Percentiles rank a stretch among this genome's conserved stretches.
phyloP scores from a whole-genome alignment of 2,888 invertebrate genomes.

The Gymnoscelis rufifasciata region DNA sequence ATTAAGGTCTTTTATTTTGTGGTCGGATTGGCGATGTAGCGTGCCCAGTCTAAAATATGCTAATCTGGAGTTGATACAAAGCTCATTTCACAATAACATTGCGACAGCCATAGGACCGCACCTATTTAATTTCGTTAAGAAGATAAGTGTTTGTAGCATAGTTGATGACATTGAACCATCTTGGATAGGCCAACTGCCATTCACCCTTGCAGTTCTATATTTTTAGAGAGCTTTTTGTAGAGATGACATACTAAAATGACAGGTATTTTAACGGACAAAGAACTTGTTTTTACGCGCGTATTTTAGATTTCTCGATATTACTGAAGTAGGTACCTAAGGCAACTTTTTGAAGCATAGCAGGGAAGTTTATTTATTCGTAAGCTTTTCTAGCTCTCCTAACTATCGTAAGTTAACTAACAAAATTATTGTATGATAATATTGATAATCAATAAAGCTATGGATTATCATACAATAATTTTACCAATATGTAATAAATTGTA shows the following conservation, averaged over 20 bases:
- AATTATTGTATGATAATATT: too few relatives aligned
- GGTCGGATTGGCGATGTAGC: conserved; percentile 40
- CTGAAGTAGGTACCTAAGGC: too few relatives aligned
- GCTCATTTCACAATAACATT: conserved; percentile 41
- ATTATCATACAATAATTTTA: too few relatives aligned
- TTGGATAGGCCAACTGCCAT: conserved; percentile 23
- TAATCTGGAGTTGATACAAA: conserved; percentile 39
- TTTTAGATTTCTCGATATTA: conserved; percentile 1
- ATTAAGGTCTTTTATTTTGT: conserved; percentile 35
- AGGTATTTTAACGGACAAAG: conserved; percentile 11
- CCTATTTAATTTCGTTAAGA: conserved; percentile 38
- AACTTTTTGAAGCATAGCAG: too few relatives aligned
- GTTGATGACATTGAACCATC: conserved; percentile 41
- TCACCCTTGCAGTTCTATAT: conserved; percentile 15
- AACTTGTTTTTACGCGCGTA: conserved; percentile 10
- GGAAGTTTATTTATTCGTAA: too few relatives aligned
- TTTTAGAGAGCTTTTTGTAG: conserved; percentile 13
- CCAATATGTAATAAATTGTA: too few relatives aligned
- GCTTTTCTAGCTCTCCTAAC: too few relatives aligned
- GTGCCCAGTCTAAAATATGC: conserved; percentile 46
- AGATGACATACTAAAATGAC: conserved; percentile 10
- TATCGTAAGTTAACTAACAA: too few relatives aligned
- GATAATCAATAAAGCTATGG: too few relatives aligned
- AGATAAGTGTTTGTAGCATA: conserved; percentile 36
- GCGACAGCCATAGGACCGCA: conserved; percentile 39